These are phyloP conservation scores for Coelopa frigida DNA, from an alignment of 1,140 invertebrate species.

Conservation along the genomic window DNA sequence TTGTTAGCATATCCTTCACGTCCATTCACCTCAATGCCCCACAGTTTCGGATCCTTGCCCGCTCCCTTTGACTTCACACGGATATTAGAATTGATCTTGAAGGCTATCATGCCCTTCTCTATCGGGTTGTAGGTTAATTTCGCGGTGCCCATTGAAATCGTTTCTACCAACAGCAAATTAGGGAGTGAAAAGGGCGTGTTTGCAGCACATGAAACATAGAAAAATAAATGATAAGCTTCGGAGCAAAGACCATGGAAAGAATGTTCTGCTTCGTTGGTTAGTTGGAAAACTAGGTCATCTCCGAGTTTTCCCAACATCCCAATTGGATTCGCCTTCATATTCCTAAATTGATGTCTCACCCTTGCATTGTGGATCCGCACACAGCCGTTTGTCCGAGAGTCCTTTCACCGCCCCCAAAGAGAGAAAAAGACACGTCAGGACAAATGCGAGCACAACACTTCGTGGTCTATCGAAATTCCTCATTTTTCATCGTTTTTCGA, in stretches of 20 bases:
- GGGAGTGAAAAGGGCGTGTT: too few relatives aligned
- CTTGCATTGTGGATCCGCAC: slow-evolving; percentile 54
- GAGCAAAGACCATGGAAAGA: background rate
- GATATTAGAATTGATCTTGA: slow-evolving; percentile 54
- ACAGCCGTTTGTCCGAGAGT: slow-evolving; percentile 55
- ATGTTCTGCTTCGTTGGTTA: background rate
- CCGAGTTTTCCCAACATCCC: background rate
- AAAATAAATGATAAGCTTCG: background rate
- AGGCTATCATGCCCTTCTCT: slow-evolving; percentile 56
- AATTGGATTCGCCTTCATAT: too few relatives aligned
- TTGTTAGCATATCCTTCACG: slow-evolving; percentile 61
- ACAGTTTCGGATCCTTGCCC: slow-evolving; percentile 56
- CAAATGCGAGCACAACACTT: too few relatives aligned
- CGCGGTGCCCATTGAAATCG: slow-evolving; percentile 58
- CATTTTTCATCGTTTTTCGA: too few relatives aligned
- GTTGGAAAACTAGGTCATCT: background rate
- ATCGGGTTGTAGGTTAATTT: slow-evolving; percentile 51
- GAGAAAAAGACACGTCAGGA: too few relatives aligned
- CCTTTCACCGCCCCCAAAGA: too few relatives aligned
- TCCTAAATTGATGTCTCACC: slow-evolving; percentile 42
- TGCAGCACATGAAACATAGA: background rate
- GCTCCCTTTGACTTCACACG: slow-evolving; percentile 65
- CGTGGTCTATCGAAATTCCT: too few relatives aligned
- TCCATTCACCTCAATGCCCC: slow-evolving; percentile 65
- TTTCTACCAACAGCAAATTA: slow-evolving; percentile 51